Base-by-base conservation (phyloP, 2,113 vertebrate genomes). In the Phainopepla nitens region DNA sequence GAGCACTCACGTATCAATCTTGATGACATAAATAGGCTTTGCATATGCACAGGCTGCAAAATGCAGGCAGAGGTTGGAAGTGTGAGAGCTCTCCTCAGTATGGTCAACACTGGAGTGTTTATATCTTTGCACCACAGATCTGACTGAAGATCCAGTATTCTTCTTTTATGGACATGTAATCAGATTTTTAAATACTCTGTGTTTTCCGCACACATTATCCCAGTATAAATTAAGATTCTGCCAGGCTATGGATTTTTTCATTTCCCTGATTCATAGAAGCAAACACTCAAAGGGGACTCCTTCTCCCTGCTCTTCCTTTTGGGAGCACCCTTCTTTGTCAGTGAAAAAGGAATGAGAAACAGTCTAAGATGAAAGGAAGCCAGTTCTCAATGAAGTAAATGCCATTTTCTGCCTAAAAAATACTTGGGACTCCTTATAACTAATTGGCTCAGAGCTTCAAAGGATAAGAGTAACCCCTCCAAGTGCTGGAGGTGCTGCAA, bases 121-220 rank as follows among this genome's bases (percentile, higher is more conserved):
- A 7, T 27, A 62, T 22, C 71, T 81, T 47, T 73, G 15, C 41
- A 62, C 22, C 33, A 33, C 0, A 0, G 6, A 2, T 54, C 39
- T 51, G 47, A 77, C 24, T 28, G 47, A 69, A 83, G 35, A 94
- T 7, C 8, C 45, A 47, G 7, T 25, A 54, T 14, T 75, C 39
- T 47, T 57, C 5, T 23, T 54, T 77, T 62, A 57, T 18, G 10
- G 22, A 86, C 23, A 11, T 0, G 0, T 33, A 71, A 75, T 11
- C 28, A 65, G 21, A 83, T 24, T 82, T 72, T 82, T 50, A 51
- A 85, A 53, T 20, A 61, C 25, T 5, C 0, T 25, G 15, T 61
- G 24, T 65, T 58, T 73, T n/a, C 42, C 35, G 66, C 22, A 78
- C 56, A 39, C 5, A 15, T 47, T 33, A 77, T 36, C 15, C 28